Evolutionary conservation across 2,797 vertebrate genomes (phyloP).

Genomic region (Cuniculus paca): DNA sequence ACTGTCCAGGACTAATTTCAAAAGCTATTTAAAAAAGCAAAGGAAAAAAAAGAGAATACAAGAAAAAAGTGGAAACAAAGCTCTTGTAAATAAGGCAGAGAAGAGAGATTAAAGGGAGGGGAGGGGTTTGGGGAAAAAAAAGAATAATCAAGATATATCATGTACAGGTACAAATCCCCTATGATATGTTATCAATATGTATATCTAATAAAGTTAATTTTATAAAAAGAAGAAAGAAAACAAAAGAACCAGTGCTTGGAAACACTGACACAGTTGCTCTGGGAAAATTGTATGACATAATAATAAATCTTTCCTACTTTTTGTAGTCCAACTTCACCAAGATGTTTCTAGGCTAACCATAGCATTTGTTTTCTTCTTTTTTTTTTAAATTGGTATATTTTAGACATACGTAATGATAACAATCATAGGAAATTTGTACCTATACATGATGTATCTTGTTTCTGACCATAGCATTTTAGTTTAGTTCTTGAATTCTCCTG

Average conservation of each 20-base stretch:
- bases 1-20: neutral
- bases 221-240: neutral
- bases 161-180: neutral
- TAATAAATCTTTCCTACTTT: neutral
- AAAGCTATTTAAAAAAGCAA: neutral
- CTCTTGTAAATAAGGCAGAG: neutral
- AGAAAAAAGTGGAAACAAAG: neutral
- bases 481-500: neutral
- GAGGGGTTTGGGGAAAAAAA: neutral
- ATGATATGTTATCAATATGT: neutral
- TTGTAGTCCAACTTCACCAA: neutral
- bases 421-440: neutral
- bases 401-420: neutral
- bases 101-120: neutral
- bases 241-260: neutral
- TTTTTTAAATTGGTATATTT: neutral
- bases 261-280: neutral
- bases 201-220: neutral
- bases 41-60: neutral
- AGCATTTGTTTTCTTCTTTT: neutral
- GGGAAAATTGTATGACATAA: neutral
- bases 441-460: neutral
- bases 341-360: neutral
- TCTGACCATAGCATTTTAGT: neutral
- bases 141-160: neutral